Percentiles rank a stretch among this genome's conserved stretches.
Conservation (phyloP, 2,113 vertebrate species). For the Xenopus borealis region DNA sequence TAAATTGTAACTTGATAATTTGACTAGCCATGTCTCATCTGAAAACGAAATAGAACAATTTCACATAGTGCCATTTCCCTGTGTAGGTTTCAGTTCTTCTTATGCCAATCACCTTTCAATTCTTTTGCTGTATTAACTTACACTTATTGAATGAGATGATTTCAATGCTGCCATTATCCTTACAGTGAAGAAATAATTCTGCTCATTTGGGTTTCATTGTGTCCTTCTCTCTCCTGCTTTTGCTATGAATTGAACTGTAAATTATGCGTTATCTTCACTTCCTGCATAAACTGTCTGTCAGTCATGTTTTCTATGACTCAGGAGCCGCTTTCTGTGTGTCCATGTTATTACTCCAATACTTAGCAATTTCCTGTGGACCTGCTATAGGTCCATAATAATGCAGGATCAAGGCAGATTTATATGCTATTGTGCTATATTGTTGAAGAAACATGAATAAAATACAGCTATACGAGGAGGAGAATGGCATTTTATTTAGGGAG, state of each 20-base stretch:
- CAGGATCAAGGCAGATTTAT: no score
- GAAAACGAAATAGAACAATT: neutral
- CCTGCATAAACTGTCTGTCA: slow-evolving; percentile 4
- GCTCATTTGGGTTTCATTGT: slow-evolving; percentile 23
- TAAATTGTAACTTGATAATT: neutral
- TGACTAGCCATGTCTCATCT: slow-evolving; percentile 1
- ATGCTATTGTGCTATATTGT: no score
- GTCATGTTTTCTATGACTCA: slow-evolving; percentile 5
- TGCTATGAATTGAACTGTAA: slow-evolving; percentile 8
- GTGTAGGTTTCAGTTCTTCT: neutral
- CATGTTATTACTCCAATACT: neutral
- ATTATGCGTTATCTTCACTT: slow-evolving; percentile 9
- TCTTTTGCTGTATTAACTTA: slow-evolving; percentile 4
- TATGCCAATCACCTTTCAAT: neutral
- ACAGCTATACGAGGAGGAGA: no score
- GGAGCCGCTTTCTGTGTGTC: neutral
- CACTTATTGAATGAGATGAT: slow-evolving; percentile 21
- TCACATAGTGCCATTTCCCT: neutral
- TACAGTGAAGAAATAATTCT: slow-evolving; percentile 16
- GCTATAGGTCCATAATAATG: no score
- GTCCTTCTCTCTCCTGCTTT: neutral
- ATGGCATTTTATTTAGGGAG: no score
- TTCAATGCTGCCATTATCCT: slow-evolving; percentile 8
- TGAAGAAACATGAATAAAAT: no score
- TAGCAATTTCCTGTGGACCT: no score